Evolutionary conservation across 1,140 invertebrate genomes (phyloP).

Genomic region (Cherax quadricarinatus): DNA sequence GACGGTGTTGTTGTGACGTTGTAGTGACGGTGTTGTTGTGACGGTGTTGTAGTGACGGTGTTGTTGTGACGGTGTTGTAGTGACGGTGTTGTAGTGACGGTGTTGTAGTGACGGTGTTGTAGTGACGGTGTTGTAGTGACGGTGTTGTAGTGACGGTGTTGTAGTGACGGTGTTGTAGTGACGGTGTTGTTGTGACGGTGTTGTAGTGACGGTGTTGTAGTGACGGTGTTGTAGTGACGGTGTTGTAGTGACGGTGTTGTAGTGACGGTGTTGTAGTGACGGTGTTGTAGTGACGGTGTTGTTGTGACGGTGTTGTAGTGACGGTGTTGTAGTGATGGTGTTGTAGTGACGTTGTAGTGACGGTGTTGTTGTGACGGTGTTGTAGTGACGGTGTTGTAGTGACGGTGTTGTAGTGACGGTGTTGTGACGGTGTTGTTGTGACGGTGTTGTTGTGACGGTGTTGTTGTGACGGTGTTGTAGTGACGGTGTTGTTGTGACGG

Average conservation of each 20-base stretch:
- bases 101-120: background rate
- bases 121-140: background rate
- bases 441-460: background rate
- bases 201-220: too few species aligned
- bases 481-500: background rate
- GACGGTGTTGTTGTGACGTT: too few species aligned
- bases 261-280: too few species aligned
- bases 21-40: background rate
- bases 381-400: background rate
- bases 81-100: background rate
- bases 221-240: background rate
- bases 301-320: background rate
- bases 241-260: background rate
- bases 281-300: background rate
- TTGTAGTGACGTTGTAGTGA: background rate
- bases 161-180: background rate
- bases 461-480: background rate
- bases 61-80: too few species aligned
- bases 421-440: too few species aligned
- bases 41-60: background rate
- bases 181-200: too few species aligned
- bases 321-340: background rate
- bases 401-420: background rate
- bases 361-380: background rate
- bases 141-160: background rate